Evolutionary conservation across 2,888 invertebrate species (phyloP).

Genomic region (Cenopis cana): DNA sequence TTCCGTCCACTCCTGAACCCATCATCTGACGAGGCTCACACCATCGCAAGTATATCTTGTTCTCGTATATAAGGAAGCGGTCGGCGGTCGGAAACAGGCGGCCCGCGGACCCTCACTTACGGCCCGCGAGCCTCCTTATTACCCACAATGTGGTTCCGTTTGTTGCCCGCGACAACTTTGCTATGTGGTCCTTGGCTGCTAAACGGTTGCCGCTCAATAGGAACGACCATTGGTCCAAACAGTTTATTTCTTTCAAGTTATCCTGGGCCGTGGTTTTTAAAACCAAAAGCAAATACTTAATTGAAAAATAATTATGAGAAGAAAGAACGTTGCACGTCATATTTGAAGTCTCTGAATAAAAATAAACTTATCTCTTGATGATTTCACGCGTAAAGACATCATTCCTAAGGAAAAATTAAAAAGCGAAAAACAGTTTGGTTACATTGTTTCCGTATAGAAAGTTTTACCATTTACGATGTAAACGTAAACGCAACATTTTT

Average conservation of each 20-base stretch:
- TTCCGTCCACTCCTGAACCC: too few relatives aligned
- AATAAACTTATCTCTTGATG: not conserved
- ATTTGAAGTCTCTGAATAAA: not conserved
- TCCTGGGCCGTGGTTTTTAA: not conserved
- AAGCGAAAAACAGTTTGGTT: constrained; percentile 12
- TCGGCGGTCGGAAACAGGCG: too few relatives aligned
- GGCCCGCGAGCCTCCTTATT: too few relatives aligned
- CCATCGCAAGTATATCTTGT: too few relatives aligned
- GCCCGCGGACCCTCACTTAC: too few relatives aligned
- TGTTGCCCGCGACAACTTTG: too few relatives aligned
- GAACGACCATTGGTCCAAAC: not conserved
- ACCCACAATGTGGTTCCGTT: too few relatives aligned
- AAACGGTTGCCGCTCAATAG: too few relatives aligned
- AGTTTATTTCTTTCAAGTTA: not conserved
- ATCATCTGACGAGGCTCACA: too few relatives aligned
- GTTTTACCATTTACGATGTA: constrained; percentile 38
- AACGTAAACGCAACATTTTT: constrained; percentile 39
- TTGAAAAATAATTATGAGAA: not conserved
- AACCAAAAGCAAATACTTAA: too few relatives aligned
- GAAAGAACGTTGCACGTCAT: not conserved
- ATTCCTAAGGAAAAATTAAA: constrained; percentile 10
- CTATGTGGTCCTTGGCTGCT: too few relatives aligned
- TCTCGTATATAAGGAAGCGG: too few relatives aligned
- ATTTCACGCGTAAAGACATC: not conserved
- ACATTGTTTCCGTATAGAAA: constrained; percentile 16